Percentiles rank a stretch among this genome's conserved stretches.
Evolutionary conservation across 2,888 invertebrate species (phyloP).

Genomic region (Xestia sexstrigata): DNA sequence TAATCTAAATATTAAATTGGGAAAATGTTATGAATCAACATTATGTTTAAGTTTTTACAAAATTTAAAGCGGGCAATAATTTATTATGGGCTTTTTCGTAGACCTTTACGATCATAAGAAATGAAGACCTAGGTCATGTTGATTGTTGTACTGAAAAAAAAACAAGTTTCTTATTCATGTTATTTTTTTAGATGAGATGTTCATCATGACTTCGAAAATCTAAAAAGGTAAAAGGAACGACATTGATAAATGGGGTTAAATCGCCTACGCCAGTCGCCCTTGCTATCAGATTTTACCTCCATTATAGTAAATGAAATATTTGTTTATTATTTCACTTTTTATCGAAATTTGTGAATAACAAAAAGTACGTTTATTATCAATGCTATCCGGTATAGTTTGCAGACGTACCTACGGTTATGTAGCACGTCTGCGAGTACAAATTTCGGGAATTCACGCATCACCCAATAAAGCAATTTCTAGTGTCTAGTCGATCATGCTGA

Average conservation of each 20-base stretch:
- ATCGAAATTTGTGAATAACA: constrained; percentile 16
- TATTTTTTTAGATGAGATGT: background rate
- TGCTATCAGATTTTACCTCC: background rate
- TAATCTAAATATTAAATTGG: background rate
- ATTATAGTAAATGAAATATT: constrained; percentile 12
- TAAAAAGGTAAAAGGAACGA: background rate
- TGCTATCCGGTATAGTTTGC: constrained; percentile 19
- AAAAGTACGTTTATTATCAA: constrained; percentile 32
- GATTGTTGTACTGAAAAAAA: background rate
- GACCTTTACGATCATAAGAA: background rate
- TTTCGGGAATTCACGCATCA: constrained; percentile 1
- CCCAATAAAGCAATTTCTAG: background rate
- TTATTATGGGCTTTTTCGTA: background rate
- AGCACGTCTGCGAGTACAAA: background rate
- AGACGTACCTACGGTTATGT: background rate
- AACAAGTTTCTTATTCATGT: background rate
- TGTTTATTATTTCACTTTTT: constrained; percentile 5
- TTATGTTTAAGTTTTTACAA: background rate
- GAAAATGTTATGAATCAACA: background rate
- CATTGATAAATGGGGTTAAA: constrained; percentile 25
- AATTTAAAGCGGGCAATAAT: background rate
- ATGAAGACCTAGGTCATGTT: background rate
- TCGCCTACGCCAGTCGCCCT: background rate
- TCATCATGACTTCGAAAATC: constrained; percentile 19
- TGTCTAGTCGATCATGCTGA: background rate